Base-by-base conservation (phyloP, 92 coral and sea anemone genomes). In the Parazoanthus swiftii region DNA sequence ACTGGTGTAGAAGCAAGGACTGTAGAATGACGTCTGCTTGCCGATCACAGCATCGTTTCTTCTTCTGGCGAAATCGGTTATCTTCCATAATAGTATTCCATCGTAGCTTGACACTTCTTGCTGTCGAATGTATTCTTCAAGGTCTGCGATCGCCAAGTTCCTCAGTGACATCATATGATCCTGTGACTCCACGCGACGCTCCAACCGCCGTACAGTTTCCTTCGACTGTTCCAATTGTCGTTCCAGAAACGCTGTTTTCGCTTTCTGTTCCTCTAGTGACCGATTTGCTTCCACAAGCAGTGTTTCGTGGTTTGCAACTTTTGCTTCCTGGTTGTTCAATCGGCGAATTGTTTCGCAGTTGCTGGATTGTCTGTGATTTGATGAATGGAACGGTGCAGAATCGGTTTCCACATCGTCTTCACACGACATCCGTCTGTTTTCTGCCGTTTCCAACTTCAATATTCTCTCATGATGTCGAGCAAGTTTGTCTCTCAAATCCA, bases 1-100 rank as follows among this genome's bases (percentile, higher is more conserved):
- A 63, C n/a, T 63, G 70, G 70, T 63, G 25, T 63, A 63, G 70
- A 63, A 63, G 70, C 50, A 46, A 46, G 50, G 50, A 46, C 50
- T 46, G 7, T 46, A 46, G 50, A 46, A 46, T 46, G 50, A 46
- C 50, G 50, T 46, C 50, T 46, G 50, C 50, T 75, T 75, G 39
- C 39, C 79, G 5, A 18, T 89, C 13, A 84, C 88, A 9, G 91
- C 91, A 38, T 89, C 91, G 36, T 84, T 89, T 84, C 91, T 20
- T 29, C 37, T 84, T 42, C 88, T 82, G 8, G 91, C 85, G 84
- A 21, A 89, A 8, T 89, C 91, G 78, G 85, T 16, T 63, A 89
- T 84, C 38, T 89, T 89, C 91, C 91, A 89, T 73, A 82, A 35
- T 71, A 89, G 70, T 46, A 46, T 8, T 46, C 50, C 50, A 46